phyloP scores from a whole-genome alignment of 1,140 invertebrate species.

The Zaprionus lachaisei region DNA sequence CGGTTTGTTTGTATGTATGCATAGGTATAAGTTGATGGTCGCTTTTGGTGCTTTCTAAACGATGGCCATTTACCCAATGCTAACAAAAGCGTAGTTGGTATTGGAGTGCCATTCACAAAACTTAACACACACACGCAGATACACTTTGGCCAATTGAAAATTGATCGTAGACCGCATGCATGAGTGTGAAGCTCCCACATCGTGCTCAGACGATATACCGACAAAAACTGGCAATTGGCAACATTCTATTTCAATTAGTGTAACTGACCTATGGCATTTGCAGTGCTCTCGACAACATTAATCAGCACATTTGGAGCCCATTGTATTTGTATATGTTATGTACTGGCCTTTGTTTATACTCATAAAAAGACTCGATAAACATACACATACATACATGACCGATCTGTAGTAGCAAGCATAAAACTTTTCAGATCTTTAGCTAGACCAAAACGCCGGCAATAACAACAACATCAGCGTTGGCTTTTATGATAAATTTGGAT shows the following conservation, averaged over 20 bases:
- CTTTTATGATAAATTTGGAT: no score
- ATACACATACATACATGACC: conserved; percentile 11
- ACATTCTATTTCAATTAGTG: conserved; percentile 81
- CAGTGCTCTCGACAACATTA: conserved; percentile 57
- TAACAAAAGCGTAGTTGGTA: conserved; percentile 8
- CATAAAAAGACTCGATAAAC: conserved; percentile 35
- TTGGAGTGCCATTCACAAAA: conserved; percentile 54
- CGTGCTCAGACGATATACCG: conserved; percentile 7
- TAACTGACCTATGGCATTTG: conserved; percentile 80
- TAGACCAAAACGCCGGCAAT: background rate
- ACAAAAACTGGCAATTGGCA: conserved; percentile 30
- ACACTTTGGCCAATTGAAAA: conserved; percentile 3
- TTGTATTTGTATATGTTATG: conserved; percentile 15
- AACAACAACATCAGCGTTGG: no score
- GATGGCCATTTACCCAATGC: conserved; percentile 32
- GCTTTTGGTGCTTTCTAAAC: conserved; percentile 63
- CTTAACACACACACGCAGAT: conserved; percentile 8
- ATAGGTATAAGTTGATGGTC: conserved; percentile 10
- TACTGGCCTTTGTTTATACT: conserved; percentile 47
- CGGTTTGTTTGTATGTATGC: background rate
- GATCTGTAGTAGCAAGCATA: conserved; percentile 6
- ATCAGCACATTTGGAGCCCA: conserved; percentile 71
- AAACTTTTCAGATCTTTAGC: conserved; percentile 33
- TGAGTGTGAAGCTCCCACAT: conserved; percentile 44
- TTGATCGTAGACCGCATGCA: conserved; percentile 21